Evolutionary conservation across 1,140 invertebrate genomes (phyloP), one percentile per base, ranked within the genome.

Genomic region (Anagrus nilaparvatae): DNA sequence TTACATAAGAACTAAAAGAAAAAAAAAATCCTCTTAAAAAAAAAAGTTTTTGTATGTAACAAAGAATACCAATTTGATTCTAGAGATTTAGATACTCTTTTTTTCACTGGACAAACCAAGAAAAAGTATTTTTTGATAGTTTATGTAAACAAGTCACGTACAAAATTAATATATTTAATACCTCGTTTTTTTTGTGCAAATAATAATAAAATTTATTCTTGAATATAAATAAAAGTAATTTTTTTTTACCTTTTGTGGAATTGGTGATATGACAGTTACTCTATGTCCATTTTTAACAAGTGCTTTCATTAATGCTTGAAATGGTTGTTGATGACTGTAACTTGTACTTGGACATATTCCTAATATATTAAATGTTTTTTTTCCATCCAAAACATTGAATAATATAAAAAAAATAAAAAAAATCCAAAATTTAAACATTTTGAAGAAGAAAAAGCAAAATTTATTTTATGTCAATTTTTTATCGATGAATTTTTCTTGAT

Each of bases 251-350:
- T 73, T 71, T 12, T 67, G 56, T 4, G 68, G 59, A 44, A 72
- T 69, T 12, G 73, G 65, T 29, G 72, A 76, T 21, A 78, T 55
- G 12, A 79, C 60, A 3, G 74, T 76, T 17, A 81, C 66, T 43
- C 72, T 59, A 55, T 81, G 77, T 16, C 72, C 74, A 39, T 63
- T 59, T 23, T 48, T 44, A 2, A 73, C 77, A 38, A 81, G 50
- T 28, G 64, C 72, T 47, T 72, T 73, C 56, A 75, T 69, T 46
- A 79, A 48, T 2, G 71, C 67, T 33, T 71, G 67, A 43, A 77
- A 77, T 8, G 76, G 64, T 51, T 72, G 69, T 46, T 69, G 74
- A 55, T 80, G 77, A 39, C 77, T 80, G 48, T 69, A 72, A 21
- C 70, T 72, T 1, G 58, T 47, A 20, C 72, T 63, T 9, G 69